Evolutionary conservation across 2,888 invertebrate genomes (phyloP), one percentile per base, ranked within the genome.

Genomic region (Drosophila basisetae): DNA sequence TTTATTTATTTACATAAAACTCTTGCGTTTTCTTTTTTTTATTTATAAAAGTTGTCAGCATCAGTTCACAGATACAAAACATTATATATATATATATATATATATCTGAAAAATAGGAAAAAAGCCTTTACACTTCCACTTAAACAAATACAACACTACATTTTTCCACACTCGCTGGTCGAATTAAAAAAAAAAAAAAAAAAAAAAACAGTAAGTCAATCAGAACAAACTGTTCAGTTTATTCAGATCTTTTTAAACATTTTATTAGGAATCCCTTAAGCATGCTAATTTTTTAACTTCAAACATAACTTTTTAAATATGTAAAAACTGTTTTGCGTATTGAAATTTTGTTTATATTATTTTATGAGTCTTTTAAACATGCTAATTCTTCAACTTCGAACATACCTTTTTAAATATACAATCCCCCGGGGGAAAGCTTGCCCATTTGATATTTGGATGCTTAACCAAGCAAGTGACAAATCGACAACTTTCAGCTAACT

Each of bases 391-490:
- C 3, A 52, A 52, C 30, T 30, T 28, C 18, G n/a, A 30, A 52
- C 11, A 30, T 52, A n/a, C 52, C 30, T 52, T 28, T n/a, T 47
- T 16, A 25, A 25, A 30, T 13, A 13, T 13, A 11, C n/a, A 31
- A 13, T 4, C 52, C 22, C n/a, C 4, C 7, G 30, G n/a, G 30
- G 31, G 43, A 11, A 11, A 47, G 16, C 10, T 53, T 49, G 22
- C 2, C 35, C 54, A 55, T 60, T 66, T 39, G 30, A 43, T 33
- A 39, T 58, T 60, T 69, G 39, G 47, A 28, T 62, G 76, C 47
- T 68, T 76, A 88, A 70, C 59, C 73, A 65, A 68, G 73, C 86
- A 76, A 83, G 71, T 90, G 90, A 89, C 83, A 90, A 83, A 85
- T 83, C 75, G 62, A 66, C 49, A 31, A 67, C 47, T 67, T 58